phyloP scores from a whole-genome alignment of 2,113 vertebrate genomes.

The Plecotus auritus region DNA sequence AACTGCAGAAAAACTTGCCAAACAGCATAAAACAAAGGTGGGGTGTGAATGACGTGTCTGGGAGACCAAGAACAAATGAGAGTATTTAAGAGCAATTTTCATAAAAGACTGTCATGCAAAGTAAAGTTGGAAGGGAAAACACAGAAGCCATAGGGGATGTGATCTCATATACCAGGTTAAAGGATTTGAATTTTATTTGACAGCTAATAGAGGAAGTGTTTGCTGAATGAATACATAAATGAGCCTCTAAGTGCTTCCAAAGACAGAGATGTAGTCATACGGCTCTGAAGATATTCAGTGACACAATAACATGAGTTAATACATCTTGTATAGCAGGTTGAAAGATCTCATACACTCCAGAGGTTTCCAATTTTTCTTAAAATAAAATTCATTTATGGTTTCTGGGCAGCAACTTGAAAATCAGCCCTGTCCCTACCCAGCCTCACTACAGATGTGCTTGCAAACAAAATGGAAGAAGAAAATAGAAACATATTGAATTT shows the following conservation, averaged over 20 bases:
- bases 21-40: not conserved
- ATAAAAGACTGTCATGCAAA: not conserved
- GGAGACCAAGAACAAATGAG: not conserved
- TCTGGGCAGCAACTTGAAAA: slow-evolving; percentile 47
- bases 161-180: not conserved
- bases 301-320: slow-evolving; percentile 59
- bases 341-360: slow-evolving; percentile 64
- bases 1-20: not conserved
- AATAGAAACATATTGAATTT: slow-evolving; percentile 49
- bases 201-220: not conserved
- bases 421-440: not conserved
- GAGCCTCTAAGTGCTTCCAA: not conserved
- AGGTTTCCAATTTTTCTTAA: slow-evolving; percentile 71
- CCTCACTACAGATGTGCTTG: slow-evolving; percentile 40
- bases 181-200: not conserved
- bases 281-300: slow-evolving; percentile 49
- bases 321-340: slow-evolving; percentile 46
- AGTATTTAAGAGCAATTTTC: not conserved
- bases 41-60: not conserved
- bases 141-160: not conserved
- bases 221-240: slow-evolving; percentile 41
- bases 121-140: not conserved
- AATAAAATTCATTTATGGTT: slow-evolving; percentile 66
- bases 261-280: slow-evolving; percentile 58
- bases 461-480: slow-evolving; percentile 59